Evolutionary conservation across 2,797 vertebrate species (phyloP), one percentile per base, ranked within the genome.

Genomic region (Telmatherina bonti): DNA sequence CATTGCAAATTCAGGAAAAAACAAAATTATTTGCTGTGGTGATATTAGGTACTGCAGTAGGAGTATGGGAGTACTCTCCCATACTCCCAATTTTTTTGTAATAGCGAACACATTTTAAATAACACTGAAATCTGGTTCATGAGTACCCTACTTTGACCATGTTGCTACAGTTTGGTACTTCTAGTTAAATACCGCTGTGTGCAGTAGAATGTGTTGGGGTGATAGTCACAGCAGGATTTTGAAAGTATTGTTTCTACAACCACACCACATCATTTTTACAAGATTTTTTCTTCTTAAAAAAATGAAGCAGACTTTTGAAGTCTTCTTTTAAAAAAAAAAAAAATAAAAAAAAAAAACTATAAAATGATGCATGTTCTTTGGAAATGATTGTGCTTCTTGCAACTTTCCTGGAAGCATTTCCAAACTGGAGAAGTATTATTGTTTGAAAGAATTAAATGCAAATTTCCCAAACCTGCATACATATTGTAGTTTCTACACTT

Each of bases 381-480:
- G n/a, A 41, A 53, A 61, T 60, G 33, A 69, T 54, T 49, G 33
- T 5, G 9, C 33, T 49, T 33, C 22, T n/a, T n/a, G n/a, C n/a
- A n/a, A n/a, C n/a, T n/a, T n/a, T n/a, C n/a, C 41, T 57, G 30
- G 74, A 58, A 80, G 59, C 41, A 27, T 57, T 61, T 64, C 43
- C 35, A n/a, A 61, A 13, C 12, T 5, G 4, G 56, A 49, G 29
- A 53, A 5, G 52, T 10, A 24, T 56, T 55, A 30, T 13, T 72
- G 6, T 13, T 41, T 52, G 58, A 78, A 64, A 36, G 0, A 16
- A 2, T 1, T 8, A 1, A 8, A 7, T 43, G 43, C 67, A 69
- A 27, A 67, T 73, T 75, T 62, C 15, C 58, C 51, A 61, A 63
- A 76, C 24, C 26, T 43, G 15, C 0, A 60, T 51, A 62, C 54